Percentiles rank a stretch among this genome's conserved stretches.
These are phyloP conservation scores for Ivindomyrus marchei DNA, from an alignment of 2,113 vertebrate species.

Conservation along the genomic window DNA sequence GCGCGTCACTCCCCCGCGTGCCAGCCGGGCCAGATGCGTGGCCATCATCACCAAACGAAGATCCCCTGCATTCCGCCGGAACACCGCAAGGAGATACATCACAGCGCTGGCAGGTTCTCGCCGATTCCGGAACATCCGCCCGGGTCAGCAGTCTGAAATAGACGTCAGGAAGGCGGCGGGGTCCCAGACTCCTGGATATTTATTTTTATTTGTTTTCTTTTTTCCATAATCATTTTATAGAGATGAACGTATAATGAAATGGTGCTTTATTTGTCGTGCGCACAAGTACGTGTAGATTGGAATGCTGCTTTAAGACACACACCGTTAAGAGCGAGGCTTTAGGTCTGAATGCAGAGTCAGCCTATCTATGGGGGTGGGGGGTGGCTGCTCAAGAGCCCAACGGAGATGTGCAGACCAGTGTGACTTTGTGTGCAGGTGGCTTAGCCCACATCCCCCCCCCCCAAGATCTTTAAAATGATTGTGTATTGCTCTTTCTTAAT, in stretches of 20 bases:
- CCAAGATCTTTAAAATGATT: background rate
- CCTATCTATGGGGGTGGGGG: background rate
- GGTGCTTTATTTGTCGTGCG: background rate
- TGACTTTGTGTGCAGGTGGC: background rate
- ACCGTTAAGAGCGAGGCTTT: background rate
- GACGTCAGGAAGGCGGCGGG: background rate
- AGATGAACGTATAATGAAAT: background rate
- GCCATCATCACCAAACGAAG: background rate
- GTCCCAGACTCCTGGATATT: background rate
- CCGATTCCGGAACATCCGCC: background rate
- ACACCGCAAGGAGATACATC: background rate
- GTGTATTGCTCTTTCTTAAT: background rate
- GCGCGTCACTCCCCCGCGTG: background rate
- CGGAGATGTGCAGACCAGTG: background rate
- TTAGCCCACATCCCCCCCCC: background rate
- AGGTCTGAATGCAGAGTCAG: background rate
- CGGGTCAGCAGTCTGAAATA: background rate
- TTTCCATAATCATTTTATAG: background rate
- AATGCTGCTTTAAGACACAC: background rate
- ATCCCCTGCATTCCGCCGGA: background rate
- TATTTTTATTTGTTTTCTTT: background rate
- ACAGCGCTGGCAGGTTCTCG: background rate
- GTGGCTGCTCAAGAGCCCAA: background rate
- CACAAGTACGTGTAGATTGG: background rate
- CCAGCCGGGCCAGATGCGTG: background rate